A percentile compares a stretch with the other conserved stretches of the same genome.
Evolutionary conservation across 2,888 invertebrate species (phyloP).

Genomic region (Dorcus parallelipipedus): DNA sequence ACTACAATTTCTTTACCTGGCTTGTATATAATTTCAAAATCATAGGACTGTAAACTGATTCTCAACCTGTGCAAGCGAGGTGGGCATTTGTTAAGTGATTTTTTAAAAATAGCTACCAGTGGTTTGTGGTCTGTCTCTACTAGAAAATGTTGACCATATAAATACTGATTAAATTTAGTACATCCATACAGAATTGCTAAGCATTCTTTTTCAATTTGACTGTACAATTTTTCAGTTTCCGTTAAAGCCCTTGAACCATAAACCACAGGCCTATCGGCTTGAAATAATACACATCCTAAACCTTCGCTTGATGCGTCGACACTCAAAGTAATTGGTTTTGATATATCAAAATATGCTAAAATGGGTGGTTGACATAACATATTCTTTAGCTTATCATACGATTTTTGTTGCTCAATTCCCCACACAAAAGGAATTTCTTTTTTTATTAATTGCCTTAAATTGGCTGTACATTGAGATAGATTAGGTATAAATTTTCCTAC

Average conservation of each 20-base stretch:
- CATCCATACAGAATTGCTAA: neutral
- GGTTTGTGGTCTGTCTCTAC: slow-evolving; percentile 6
- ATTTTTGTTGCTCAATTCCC: neutral
- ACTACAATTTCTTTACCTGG: no score
- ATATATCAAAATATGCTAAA: neutral
- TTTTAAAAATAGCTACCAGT: slow-evolving; percentile 1
- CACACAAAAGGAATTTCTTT: neutral
- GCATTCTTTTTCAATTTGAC: neutral
- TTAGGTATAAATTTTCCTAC: slow-evolving; percentile 18
- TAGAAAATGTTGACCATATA: neutral
- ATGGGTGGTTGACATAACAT: neutral
- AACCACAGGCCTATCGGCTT: neutral
- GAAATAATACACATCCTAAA: neutral
- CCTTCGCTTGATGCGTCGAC: neutral
- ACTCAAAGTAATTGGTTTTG: neutral
- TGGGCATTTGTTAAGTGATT: neutral
- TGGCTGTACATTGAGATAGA: slow-evolving; percentile 8
- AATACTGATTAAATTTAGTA: neutral
- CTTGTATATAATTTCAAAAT: neutral
- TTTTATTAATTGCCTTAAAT: neutral
- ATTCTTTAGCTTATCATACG: neutral
- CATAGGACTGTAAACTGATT: neutral
- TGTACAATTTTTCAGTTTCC: neutral
- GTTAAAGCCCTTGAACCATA: neutral
- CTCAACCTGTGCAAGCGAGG: neutral